Evolutionary conservation across 2,797 vertebrate species (phyloP), one percentile per base, ranked within the genome.

Genomic region (Arrhamphus sclerolepis): DNA sequence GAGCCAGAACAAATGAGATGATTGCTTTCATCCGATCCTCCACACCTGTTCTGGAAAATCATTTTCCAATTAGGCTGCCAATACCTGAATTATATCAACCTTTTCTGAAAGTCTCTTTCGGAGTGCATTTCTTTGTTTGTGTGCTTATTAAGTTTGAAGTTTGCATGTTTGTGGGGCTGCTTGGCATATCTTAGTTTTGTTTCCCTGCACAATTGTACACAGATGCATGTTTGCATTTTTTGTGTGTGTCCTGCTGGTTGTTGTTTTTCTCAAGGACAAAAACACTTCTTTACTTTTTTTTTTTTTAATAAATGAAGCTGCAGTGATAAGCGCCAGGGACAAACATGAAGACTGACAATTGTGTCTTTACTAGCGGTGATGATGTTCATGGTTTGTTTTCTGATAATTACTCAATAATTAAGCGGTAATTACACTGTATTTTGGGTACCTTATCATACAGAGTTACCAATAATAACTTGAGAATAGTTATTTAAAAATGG

Each of bases 191-290:
- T n/a, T n/a, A n/a, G n/a, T 26, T 26, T 2, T 46, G 46, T 46
- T 49, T 39, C 3, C 2, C 6, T 28, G 19, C 39, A 9, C 17
- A 3, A 24, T 7, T 62, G 56, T 38, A 4, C 14, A 16, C 34
- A 38, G 34, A 38, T 38, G 13, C 14, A 13, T 3, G 11, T 38
- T 38, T 16, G 34, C 34, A 38, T 38, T 14, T 34, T 2, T 3
- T 24, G 41, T 56, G 64, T 65, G 62, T 65, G 51, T 71, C 52
- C 41, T 52, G 46, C 54, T 19, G 43, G 4, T 66, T 66, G 43
- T 62, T 7, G 10, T 41, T 34, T 58, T 54, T 82, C 70, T 84
- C 81, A 77, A 83, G 80, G 77, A 81, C 75, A 46, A 55, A 41
- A 56, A 39, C 59, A 55, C 57, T 70, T 75, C 43, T 66, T 75